Evolutionary conservation across 2,113 vertebrate genomes (phyloP).

Genomic region (Pangasianodon gigas): DNA sequence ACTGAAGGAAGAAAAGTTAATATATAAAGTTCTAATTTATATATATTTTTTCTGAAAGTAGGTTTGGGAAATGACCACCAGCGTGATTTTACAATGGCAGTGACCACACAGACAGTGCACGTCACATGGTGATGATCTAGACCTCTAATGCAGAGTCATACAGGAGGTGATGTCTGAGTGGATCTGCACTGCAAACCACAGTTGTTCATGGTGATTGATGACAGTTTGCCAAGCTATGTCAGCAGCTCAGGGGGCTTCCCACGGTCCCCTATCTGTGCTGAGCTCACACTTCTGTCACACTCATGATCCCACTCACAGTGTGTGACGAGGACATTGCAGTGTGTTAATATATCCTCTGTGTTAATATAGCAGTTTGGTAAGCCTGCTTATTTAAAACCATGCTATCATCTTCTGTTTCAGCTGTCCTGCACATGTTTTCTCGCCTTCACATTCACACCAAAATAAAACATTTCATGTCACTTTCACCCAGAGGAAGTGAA

Average conservation of each 20-base stretch:
- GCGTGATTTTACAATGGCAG: not conserved
- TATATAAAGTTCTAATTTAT: not conserved
- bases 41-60: not conserved
- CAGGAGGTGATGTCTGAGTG: constrained; percentile 4
- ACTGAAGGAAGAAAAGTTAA: not conserved
- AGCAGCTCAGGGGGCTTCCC: constrained; percentile 45
- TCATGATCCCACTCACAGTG: constrained; percentile 20
- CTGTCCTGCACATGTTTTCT: constrained; percentile 26
- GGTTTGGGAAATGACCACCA: not conserved
- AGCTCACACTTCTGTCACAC: constrained; percentile 45
- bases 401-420: constrained; percentile 36
- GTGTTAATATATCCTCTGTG: not conserved
- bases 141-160: constrained; percentile 9
- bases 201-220: constrained; percentile 23
- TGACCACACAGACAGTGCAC: not conserved
- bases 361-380: constrained; percentile 38
- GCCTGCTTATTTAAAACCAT: constrained; percentile 42
- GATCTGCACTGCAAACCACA: constrained; percentile 7
- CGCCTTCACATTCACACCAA: constrained; percentile 26
- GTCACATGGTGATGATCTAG: constrained; percentile 6
- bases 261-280: constrained; percentile 36
- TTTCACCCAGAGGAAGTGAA: constrained; percentile 38
- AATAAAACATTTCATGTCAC: constrained; percentile 42
- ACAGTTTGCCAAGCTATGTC: constrained; percentile 35
- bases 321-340: constrained; percentile 1